phyloP scores from a whole-genome alignment of 30 jellyfish, hydroid and myxozoan genomes.

The Chironex yamaguchii region DNA sequence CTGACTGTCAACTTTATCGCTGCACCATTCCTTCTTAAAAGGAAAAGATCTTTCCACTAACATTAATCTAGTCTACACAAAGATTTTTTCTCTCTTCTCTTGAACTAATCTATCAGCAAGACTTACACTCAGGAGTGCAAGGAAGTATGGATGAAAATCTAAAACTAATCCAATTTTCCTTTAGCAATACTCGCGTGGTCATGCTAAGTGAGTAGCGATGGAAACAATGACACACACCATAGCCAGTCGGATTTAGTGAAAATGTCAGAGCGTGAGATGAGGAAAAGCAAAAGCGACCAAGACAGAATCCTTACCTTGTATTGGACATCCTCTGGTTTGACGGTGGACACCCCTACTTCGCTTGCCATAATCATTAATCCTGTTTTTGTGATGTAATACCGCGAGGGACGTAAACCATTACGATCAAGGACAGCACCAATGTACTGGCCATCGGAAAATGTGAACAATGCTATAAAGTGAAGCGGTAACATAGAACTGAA shows the following conservation, averaged over 20 bases:
- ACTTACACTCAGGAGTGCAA: too few species aligned
- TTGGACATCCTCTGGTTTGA: conserved; percentile 50
- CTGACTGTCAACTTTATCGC: too few species aligned
- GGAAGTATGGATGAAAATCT: too few species aligned
- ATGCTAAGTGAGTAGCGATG: too few species aligned
- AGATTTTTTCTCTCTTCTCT: too few species aligned
- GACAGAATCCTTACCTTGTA: conserved; percentile 41
- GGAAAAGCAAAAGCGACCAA: neutral
- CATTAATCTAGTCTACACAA: too few species aligned
- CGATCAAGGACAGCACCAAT: conserved; percentile 78
- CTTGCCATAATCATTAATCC: conserved; percentile 81
- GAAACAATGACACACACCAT: neutral
- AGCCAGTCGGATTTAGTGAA: neutral
- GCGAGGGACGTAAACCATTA: conserved; percentile 78
- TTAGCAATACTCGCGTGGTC: too few species aligned
- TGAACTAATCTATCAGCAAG: too few species aligned
- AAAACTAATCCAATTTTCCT: too few species aligned
- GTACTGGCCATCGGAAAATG: conserved; percentile 78
- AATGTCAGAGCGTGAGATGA: neutral
- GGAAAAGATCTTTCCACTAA: too few species aligned
- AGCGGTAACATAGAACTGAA: neutral
- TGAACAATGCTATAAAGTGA: conserved; percentile 45
- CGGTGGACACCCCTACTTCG: conserved; percentile 80
- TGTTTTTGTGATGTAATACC: conserved; percentile 70
- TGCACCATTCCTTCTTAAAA: too few species aligned